These are phyloP conservation scores for Coreius guichenoti DNA, from an alignment of 2,797 vertebrate species.

Conservation along the genomic window DNA sequence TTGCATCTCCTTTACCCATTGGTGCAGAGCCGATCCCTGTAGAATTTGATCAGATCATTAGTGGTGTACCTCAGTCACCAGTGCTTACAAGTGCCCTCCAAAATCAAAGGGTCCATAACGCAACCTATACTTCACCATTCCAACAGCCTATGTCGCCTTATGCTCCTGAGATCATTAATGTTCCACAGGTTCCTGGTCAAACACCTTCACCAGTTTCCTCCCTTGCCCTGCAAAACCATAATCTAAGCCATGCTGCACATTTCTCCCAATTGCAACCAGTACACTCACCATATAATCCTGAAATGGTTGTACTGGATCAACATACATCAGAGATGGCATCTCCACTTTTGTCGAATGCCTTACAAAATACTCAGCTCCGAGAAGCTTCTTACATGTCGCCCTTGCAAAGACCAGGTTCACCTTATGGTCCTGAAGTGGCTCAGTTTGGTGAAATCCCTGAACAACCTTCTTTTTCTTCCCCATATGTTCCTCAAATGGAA, in stretches of 20 bases:
- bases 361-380: slow-evolving; percentile 75
- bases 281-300: slow-evolving; percentile 46
- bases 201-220: slow-evolving; percentile 65
- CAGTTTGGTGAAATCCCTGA: slow-evolving; percentile 41
- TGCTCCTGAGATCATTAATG: slow-evolving; percentile 55
- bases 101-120: slow-evolving; percentile 56
- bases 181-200: slow-evolving; percentile 41
- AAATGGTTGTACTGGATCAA: slow-evolving; percentile 53
- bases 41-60: slow-evolving; percentile 41
- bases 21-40: slow-evolving; percentile 21
- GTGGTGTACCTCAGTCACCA: slow-evolving; percentile 50
- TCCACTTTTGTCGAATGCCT: slow-evolving; percentile 70
- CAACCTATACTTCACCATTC: slow-evolving; percentile 58
- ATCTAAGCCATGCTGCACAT: slow-evolving; percentile 64
- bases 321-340: slow-evolving; percentile 65
- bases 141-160: slow-evolving; percentile 64
- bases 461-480: slow-evolving; percentile 42
- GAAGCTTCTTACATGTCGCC: slow-evolving; percentile 62
- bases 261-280: slow-evolving; percentile 65
- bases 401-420: slow-evolving; percentile 65
- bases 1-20: slow-evolving; percentile 24
- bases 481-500: slow-evolving; percentile 52
- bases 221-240: slow-evolving; percentile 67
- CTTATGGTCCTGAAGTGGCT: slow-evolving; percentile 44
- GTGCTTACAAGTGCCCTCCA: slow-evolving; percentile 54